A percentile compares a stretch with the other conserved stretches of the same genome.
Evolutionary conservation across 2,888 invertebrate genomes (phyloP).

Genomic region (Pterostichus niger): DNA sequence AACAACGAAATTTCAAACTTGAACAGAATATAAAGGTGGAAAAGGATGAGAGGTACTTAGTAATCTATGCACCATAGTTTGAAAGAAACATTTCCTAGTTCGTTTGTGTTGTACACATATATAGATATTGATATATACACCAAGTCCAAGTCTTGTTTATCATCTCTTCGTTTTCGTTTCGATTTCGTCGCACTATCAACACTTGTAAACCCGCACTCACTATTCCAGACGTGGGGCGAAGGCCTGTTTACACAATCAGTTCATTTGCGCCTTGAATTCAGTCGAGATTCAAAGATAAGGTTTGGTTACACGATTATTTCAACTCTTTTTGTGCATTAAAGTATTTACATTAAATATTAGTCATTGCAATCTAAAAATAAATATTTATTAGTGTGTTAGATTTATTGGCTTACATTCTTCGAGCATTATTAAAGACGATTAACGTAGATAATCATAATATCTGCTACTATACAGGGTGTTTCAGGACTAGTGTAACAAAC

Average conservation of each 20-base stretch:
- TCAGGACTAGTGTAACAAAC: too few species aligned
- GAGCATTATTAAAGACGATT: not conserved
- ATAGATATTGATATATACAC: constrained; percentile 29
- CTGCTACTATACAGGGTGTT: too few species aligned
- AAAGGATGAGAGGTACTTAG: constrained; percentile 8
- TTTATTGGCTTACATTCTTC: too few species aligned
- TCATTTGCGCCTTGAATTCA: constrained; percentile 4
- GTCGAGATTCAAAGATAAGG: constrained; percentile 6
- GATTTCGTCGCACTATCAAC: constrained; percentile 9
- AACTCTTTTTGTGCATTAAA: constrained; percentile 5
- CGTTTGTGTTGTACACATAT: constrained; percentile 13
- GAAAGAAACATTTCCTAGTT: constrained; percentile 37
- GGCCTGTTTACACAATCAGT: constrained; percentile 1
- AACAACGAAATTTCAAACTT: not conserved
- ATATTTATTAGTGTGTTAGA: not conserved
- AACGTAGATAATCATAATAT: too few species aligned
- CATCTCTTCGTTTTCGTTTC: not conserved
- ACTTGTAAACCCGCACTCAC: not conserved
- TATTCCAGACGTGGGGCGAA: not conserved
- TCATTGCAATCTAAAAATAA: constrained; percentile 20
- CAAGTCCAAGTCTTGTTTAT: constrained; percentile 10
- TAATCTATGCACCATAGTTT: constrained; percentile 32
- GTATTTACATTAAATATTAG: not conserved
- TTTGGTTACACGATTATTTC: constrained; percentile 20
- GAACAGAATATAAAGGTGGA: constrained; percentile 5